Percentiles rank a stretch among this genome's conserved stretches.
Conservation (phyloP, 1,140 invertebrate species). For the Lordiphosa collinella region DNA sequence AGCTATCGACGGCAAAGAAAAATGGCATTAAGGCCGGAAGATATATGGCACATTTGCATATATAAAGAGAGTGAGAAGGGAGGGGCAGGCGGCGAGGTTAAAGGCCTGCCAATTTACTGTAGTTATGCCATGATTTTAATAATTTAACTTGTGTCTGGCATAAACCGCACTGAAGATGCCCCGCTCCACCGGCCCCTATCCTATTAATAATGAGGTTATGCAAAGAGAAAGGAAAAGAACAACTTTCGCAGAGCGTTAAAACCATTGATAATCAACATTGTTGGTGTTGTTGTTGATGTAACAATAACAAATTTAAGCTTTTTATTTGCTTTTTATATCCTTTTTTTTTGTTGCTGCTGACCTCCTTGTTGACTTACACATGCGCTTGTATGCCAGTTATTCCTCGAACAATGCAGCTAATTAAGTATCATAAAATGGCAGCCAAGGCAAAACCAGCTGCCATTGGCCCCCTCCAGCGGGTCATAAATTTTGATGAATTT, state of each 20-base stretch:
- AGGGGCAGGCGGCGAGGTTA: conserved; percentile 22
- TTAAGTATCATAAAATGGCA: conserved; percentile 64
- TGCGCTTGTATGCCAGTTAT: conserved; percentile 7
- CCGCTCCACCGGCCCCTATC: not conserved
- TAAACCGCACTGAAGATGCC: conserved; percentile 34
- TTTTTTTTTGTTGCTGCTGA: conserved; percentile 18
- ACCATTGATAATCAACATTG: conserved; percentile 60
- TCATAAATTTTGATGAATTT: conserved; percentile 19
- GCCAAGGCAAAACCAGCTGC: conserved; percentile 9
- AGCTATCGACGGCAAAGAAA: conserved; percentile 56
- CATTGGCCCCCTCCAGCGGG: conserved; percentile 1
- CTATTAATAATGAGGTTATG: conserved; percentile 44
- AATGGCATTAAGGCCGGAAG: conserved; percentile 69
- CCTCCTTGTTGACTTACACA: conserved; percentile 2
- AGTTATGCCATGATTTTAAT: conserved; percentile 54
- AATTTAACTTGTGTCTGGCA: conserved; percentile 54
- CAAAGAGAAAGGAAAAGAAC: conserved; percentile 22
- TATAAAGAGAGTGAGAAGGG: not conserved
- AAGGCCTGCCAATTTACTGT: conserved; percentile 58
- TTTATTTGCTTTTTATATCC: no score
- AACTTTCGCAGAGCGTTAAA: conserved; percentile 16
- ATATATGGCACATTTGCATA: conserved; percentile 70
- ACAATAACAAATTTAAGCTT: conserved; percentile 63
- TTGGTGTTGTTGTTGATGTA: conserved; percentile 24
- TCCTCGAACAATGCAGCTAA: conserved; percentile 66